These are phyloP conservation scores for Thysanoteuthis rhombus DNA, from an alignment of 2,888 invertebrate genomes.

Conservation along the genomic window DNA sequence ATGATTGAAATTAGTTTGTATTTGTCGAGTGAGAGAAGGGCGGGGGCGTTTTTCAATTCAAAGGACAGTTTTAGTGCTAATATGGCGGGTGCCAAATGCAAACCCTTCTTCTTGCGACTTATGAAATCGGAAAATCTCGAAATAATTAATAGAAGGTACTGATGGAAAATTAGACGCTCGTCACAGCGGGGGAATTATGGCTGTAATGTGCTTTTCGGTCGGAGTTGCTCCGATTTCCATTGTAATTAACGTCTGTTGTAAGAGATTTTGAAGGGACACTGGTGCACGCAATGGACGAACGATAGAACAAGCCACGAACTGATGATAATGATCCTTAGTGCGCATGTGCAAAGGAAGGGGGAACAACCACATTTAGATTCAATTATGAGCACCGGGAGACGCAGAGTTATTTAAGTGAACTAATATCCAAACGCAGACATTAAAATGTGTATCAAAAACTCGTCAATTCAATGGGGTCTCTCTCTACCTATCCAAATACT, in stretches of 20 bases:
- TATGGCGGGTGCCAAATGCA: not conserved
- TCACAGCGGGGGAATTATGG: not conserved
- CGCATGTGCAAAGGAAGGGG: not conserved
- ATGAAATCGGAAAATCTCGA: not conserved
- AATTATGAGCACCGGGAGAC: not conserved
- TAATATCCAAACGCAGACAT: not conserved
- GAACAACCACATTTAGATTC: not conserved
- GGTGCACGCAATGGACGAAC: not conserved
- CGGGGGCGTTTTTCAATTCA: not conserved
- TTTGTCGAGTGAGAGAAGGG: not conserved
- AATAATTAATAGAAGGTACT: not conserved
- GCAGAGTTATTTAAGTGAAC: not conserved
- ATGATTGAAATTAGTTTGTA: not conserved
- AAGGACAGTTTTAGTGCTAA: not conserved
- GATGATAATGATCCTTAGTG: not conserved
- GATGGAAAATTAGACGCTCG: not conserved
- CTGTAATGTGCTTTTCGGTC: not conserved
- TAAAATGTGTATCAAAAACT: not conserved
- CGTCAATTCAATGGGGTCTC: not conserved
- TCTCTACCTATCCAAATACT: too few species aligned
- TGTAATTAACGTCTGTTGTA: slow-evolving; percentile 1
- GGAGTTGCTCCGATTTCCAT: not conserved
- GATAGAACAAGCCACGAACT: not conserved
- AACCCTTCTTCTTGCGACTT: not conserved
- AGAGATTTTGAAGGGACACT: not conserved